These are phyloP conservation scores for Sylvilagus floridanus DNA, from an alignment of 2,797 vertebrate genomes.

Conservation along the genomic window DNA sequence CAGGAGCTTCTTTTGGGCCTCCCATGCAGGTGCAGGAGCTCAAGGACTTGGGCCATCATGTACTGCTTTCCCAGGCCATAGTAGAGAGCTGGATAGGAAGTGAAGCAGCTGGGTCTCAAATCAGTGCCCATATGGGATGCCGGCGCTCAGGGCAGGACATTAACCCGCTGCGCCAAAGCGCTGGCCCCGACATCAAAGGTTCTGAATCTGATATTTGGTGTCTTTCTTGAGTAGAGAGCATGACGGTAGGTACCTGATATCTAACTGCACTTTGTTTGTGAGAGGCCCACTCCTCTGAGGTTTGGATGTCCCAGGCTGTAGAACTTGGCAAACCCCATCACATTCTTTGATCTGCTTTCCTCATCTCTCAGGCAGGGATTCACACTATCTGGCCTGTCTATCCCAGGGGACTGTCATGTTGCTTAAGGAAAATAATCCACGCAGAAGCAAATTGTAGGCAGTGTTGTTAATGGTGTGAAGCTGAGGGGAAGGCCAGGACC, in stretches of 20 bases:
- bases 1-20: no score
- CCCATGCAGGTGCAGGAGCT: no score
- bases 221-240: neutral
- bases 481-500: neutral
- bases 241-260: neutral
- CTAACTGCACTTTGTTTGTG: neutral
- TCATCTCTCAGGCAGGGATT: neutral
- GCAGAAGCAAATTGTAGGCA: neutral
- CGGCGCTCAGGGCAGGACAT: no score
- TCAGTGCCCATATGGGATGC: no score
- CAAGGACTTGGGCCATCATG: no score
- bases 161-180: no score
- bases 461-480: neutral
- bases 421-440: neutral
- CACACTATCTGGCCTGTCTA: neutral
- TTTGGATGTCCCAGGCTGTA: neutral
- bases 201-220: neutral
- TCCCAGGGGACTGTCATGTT: neutral
- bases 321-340: neutral
- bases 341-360: neutral
- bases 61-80: no score
- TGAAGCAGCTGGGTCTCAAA: no score
- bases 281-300: neutral
- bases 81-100: no score
- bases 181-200: neutral